Evolutionary conservation across 2,888 invertebrate genomes (phyloP), one percentile per base, ranked within the genome.

Genomic region (Dicycla oo): DNA sequence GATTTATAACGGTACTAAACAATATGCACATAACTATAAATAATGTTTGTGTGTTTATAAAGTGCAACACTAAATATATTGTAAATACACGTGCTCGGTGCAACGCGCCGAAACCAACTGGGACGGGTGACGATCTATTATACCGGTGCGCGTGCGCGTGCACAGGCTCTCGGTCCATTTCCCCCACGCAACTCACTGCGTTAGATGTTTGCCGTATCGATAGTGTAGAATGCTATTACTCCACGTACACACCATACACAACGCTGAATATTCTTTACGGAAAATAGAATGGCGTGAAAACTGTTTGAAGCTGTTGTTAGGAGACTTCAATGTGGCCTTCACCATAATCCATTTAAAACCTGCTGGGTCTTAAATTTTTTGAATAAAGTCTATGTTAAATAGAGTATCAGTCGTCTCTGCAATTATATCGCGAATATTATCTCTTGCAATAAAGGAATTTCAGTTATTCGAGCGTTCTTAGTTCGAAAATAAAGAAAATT

Each of bases 31-130:
- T 87, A 86, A 88, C 83, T 83, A 71, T 75, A 54, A 74, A 73
- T 73, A 72, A 81, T 76, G 74, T 75, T 73, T 77, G 43, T 80
- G 75, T 86, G 73, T 83, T 78, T 81, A 80, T 83, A 73, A 80
- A 81, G 88, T 88, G 89, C 89, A 91, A 90, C 90, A 90, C 91
- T 76, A 90, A 92, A 89, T 90, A 89, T 90, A 87, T 90, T 80
- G 88, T 88, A 88, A 91, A 91, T 90, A 92, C 95, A 93, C 94
- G 95, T 95, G 94, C 91, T 89, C 95, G 88, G 91, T 92, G 92
- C 95, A 93, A 90, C 95, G 95, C 94, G 93, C 94, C 95, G 95
- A 94, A 94, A 93, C 93, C 92, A 93, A 96, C 95, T 96, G 95
- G 95, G 93, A 92, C 94, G 93, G 91, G 89, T 91, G 93, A 93